phyloP scores from a whole-genome alignment of 2,113 vertebrate species.

The Chloropsis hardwickii region DNA sequence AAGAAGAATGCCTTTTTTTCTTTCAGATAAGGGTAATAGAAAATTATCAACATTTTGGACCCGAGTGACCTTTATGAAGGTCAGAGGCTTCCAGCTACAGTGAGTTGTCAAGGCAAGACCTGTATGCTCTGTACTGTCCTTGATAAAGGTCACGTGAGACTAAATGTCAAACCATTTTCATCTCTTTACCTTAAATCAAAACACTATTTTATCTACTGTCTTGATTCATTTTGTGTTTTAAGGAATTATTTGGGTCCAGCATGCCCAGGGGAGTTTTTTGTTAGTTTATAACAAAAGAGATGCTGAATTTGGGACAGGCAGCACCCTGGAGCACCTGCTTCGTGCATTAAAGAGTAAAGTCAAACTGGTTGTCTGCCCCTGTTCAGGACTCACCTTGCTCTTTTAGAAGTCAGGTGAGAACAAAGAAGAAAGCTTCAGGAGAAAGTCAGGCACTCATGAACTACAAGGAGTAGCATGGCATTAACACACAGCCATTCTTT shows the following conservation, averaged over 20 bases:
- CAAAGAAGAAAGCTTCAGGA: not conserved
- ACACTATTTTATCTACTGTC: slow-evolving; percentile 43
- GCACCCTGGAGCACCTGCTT: slow-evolving; percentile 17
- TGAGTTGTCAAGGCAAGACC: slow-evolving; percentile 38
- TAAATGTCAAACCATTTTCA: slow-evolving; percentile 62
- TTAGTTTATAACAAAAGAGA: slow-evolving; percentile 22
- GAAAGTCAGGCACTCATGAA: not conserved
- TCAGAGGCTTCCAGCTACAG: slow-evolving; percentile 31
- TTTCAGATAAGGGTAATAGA: slow-evolving; percentile 23
- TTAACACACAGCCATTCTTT: not conserved
- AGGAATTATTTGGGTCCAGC: slow-evolving; percentile 16
- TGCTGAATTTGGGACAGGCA: not conserved
- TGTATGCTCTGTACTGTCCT: slow-evolving; percentile 33
- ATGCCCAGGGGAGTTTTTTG: not conserved
- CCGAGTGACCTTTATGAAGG: slow-evolving; percentile 67
- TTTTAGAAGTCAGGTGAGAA: slow-evolving; percentile 19
- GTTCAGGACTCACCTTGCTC: not conserved
- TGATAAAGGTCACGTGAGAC: slow-evolving; percentile 51
- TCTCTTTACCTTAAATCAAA: slow-evolving; percentile 56
- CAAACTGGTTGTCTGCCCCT: not conserved
- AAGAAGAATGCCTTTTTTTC: slow-evolving; percentile 11
- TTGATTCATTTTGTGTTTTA: slow-evolving; percentile 56
- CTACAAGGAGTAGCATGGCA: not conserved
- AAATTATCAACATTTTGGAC: slow-evolving; percentile 40
- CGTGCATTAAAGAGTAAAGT: not conserved